A percentile compares a stretch with the other conserved stretches of the same genome.
These are phyloP conservation scores for Heliangelus exortis DNA, from an alignment of 2,797 vertebrate species.

Conservation along the genomic window DNA sequence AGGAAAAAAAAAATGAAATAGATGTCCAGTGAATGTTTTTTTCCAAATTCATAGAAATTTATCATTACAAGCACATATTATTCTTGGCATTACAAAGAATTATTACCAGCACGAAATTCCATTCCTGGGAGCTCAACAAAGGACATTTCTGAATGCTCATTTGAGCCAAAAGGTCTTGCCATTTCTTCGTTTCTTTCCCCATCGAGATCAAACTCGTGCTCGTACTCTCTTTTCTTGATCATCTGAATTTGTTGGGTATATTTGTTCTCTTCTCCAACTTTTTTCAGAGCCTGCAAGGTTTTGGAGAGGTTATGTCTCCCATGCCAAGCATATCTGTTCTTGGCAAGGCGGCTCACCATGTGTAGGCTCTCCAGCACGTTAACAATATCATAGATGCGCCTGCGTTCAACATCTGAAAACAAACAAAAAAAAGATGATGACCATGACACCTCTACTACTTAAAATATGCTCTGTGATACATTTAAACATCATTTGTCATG, in stretches of 20 bases:
- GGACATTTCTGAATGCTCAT: conserved; percentile 83
- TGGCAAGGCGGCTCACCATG: conserved; percentile 96
- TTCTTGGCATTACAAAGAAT: neutral
- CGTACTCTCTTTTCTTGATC: conserved; percentile 84
- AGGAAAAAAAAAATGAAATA: neutral
- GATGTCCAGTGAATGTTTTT: neutral
- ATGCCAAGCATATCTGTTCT: conserved; percentile 94
- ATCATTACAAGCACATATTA: neutral
- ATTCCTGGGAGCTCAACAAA: conserved; percentile 91
- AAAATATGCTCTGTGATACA: fast-evolving
- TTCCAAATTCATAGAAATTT: neutral
- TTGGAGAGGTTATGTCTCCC: conserved; percentile 88
- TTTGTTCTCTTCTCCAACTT: conserved; percentile 86
- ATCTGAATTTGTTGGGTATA: conserved; percentile 90
- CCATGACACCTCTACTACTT: fast-evolving
- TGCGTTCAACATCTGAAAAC: conserved; percentile 87
- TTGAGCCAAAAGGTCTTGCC: conserved; percentile 44
- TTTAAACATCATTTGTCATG: neutral
- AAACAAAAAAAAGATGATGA: fast-evolving
- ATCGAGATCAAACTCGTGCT: conserved; percentile 80
- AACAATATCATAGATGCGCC: conserved; percentile 97
- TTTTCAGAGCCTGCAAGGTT: conserved; percentile 87
- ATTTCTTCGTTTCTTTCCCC: conserved; percentile 81
- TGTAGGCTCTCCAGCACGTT: conserved; percentile 96
- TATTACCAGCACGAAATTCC: conserved; percentile 91